Conservation (phyloP, 2,113 vertebrate genomes). For the Zapornia atra region DNA sequence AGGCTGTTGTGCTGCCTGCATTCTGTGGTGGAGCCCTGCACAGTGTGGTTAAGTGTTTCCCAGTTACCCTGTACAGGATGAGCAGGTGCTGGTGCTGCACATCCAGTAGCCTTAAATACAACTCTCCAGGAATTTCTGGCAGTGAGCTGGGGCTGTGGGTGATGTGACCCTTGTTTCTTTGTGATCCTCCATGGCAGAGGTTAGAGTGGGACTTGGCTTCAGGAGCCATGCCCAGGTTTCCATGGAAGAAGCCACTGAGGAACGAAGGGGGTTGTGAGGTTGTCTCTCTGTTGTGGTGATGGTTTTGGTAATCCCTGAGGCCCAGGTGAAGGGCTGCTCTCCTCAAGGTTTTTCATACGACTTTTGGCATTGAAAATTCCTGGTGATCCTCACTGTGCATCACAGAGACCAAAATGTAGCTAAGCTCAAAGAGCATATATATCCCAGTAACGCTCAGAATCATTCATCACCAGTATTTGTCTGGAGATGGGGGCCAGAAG, state of each 20-base stretch:
- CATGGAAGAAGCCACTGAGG: neutral
- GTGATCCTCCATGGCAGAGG: neutral
- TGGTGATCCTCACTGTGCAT: neutral
- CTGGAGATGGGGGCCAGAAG: neutral
- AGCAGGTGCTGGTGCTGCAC: neutral
- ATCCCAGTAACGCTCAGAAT: neutral
- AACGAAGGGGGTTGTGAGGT: neutral
- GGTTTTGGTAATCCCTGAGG: neutral
- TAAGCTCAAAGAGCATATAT: neutral
- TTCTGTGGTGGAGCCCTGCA: neutral
- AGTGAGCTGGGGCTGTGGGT: neutral
- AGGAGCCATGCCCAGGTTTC: neutral
- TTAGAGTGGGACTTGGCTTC: neutral
- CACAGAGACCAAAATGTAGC: neutral
- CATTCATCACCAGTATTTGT: neutral
- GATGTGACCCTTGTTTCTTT: neutral
- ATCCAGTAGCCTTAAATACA: neutral
- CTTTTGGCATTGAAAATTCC: constrained; percentile 55
- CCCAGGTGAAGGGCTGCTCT: neutral
- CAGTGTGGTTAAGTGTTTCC: neutral
- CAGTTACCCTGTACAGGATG: neutral
- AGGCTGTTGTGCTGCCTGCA: neutral
- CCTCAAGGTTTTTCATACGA: neutral
- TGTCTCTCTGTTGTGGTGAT: neutral
- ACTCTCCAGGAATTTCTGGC: neutral